Evolutionary conservation across 2,888 invertebrate species (phyloP), one percentile per base, ranked within the genome.

Genomic region (Harpagoxenus sublaevis): DNA sequence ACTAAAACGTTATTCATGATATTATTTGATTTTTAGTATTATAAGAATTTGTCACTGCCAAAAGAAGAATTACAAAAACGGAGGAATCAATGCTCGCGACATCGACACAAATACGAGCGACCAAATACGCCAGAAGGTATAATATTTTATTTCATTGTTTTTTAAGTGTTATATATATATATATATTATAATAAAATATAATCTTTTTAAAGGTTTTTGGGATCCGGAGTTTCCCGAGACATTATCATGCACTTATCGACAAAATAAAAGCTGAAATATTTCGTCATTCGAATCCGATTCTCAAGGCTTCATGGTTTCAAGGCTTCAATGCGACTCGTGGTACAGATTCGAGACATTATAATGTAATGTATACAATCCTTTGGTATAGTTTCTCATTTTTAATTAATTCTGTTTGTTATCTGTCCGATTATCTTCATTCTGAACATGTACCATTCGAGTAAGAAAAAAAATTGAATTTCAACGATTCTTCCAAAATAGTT

Each of bases 21-120:
- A 1, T 55, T 62, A 1, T 55, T 62, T 23, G 23, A 23, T 23
- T 81, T 91, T 71, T 87, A 94, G 94, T 95, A 94, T 86, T 95
- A 95, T 85, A 85, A 90, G 83, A 89, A 89, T n/a, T 88, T 94
- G 84, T 91, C 92, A 35, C 89, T 95, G 51, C 88, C 95, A 3
- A 93, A 95, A 2, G 91, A 94, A 65, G 95, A 96, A 91, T 84
- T 95, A 35, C 90, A 94, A 88, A 92, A 93, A 78, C 92, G 94
- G 63, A 94, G 95, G 92, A 94, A 96, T 89, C 91, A 93, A 51
- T 96, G 96, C 92, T 96, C 96, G 0, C 95, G 95, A 83, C 96
- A 96, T 90, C 92, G 95, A 88, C 94, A 94, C 71, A 95, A 94
- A 85, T 95, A 93, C 86, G 94, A 94, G 63, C 88, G 92, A 55